Evolutionary conservation across 2,888 invertebrate species (phyloP).

Genomic region (Tinea semifulvella): DNA sequence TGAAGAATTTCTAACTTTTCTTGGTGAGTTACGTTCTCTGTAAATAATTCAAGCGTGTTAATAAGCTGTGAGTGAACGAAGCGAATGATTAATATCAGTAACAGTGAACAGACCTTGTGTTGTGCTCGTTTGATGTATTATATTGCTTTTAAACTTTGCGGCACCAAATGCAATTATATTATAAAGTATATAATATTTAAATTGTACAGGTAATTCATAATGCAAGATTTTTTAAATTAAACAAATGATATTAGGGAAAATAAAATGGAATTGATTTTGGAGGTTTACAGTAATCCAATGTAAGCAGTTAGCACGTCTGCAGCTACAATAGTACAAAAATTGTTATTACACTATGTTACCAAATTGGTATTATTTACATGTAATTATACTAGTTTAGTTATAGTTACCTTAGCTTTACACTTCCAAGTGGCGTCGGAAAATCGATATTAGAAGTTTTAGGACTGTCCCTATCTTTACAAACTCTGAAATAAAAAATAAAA

Average conservation of each 20-base stretch:
- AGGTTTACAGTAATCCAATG: no score
- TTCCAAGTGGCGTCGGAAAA: constrained; percentile 33
- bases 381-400: neutral
- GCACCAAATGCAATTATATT: no score
- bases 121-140: no score
- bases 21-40: constrained; percentile 57
- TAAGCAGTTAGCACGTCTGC: no score
- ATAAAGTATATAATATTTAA: no score
- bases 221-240: no score
- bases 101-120: no score
- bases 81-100: neutral
- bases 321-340: no score
- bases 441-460: constrained; percentile 39
- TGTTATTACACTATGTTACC: constrained; percentile 22
- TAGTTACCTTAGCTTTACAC: constrained; percentile 51
- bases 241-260: no score
- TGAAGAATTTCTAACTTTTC: constrained; percentile 40
- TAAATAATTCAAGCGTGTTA: constrained; percentile 17
- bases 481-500: constrained; percentile 26
- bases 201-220: no score
- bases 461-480: constrained; percentile 57
- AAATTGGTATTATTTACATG: constrained; percentile 13
- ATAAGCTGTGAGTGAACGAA: neutral
- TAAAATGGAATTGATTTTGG: no score
- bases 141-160: no score